Evolutionary conservation across 1,140 invertebrate species (phyloP).

Genomic region (Ceratina australensis): DNA sequence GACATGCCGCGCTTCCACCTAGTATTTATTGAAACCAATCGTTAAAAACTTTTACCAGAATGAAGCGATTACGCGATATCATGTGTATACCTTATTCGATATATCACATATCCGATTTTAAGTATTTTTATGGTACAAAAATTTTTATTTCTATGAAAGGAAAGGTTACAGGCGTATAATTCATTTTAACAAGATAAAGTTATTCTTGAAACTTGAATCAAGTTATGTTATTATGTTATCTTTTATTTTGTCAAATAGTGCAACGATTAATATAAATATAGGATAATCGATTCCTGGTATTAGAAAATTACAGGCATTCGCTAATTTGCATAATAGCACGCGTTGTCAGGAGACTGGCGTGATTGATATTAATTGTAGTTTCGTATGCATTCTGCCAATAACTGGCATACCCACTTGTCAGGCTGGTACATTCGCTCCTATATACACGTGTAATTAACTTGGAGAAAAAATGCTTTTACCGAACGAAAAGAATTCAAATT

Average conservation of each 20-base stretch:
- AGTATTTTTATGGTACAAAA: background rate
- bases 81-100: conserved; percentile 43
- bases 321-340: conserved; percentile 24
- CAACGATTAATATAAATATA: background rate
- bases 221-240: background rate
- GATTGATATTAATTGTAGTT: conserved; percentile 30
- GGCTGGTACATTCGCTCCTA: background rate
- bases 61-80: conserved; percentile 42
- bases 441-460: background rate
- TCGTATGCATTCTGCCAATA: background rate
- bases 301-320: conserved; percentile 1
- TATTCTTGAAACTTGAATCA: background rate
- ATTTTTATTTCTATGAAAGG: background rate
- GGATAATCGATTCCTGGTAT: background rate
- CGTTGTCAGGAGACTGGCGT: background rate
- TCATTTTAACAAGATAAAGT: background rate
- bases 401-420: background rate
- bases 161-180: background rate
- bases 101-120: conserved; percentile 29
- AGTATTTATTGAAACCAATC: conserved; percentile 53
- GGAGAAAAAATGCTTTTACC: background rate
- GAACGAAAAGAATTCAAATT: background rate
- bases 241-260: background rate
- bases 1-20: conserved; percentile 4
- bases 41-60: conserved; percentile 32